Evolutionary conservation across 1,140 invertebrate species (phyloP).

Genomic region (Scylla paramamosain): DNA sequence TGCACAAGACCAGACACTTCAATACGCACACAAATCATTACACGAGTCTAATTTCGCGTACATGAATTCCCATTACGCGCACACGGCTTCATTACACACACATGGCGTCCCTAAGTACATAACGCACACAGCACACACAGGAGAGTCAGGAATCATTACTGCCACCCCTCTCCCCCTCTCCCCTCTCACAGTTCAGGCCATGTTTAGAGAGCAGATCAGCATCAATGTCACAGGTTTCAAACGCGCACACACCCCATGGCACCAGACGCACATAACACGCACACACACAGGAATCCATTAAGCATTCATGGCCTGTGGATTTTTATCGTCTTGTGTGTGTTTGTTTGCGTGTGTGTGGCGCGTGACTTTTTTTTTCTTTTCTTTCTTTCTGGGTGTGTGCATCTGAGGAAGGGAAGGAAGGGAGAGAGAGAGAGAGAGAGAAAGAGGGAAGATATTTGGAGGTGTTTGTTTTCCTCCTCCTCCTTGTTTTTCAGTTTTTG

Average conservation of each 20-base stretch:
- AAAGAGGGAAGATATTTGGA: neutral
- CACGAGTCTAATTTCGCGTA: too few species aligned
- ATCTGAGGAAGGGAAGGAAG: neutral
- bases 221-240: too few species aligned
- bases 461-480: too few species aligned
- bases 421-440: neutral
- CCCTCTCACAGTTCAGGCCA: too few species aligned
- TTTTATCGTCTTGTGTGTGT: too few species aligned
- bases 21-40: too few species aligned
- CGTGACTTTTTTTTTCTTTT: neutral
- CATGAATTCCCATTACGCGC: neutral
- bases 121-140: neutral
- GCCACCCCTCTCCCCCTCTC: too few species aligned
- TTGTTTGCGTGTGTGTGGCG: neutral
- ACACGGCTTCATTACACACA: conserved; percentile 19
- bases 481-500: neutral
- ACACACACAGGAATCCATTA: neutral
- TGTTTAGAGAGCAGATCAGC: neutral
- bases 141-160: too few species aligned
- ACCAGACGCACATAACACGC: neutral
- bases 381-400: neutral
- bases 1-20: too few species aligned
- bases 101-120: too few species aligned
- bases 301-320: too few species aligned
- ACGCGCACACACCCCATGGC: too few species aligned